A percentile compares a stretch with the other conserved stretches of the same genome.
Conservation (phyloP, 2,888 invertebrate genomes). For the Macropis europaea region DNA sequence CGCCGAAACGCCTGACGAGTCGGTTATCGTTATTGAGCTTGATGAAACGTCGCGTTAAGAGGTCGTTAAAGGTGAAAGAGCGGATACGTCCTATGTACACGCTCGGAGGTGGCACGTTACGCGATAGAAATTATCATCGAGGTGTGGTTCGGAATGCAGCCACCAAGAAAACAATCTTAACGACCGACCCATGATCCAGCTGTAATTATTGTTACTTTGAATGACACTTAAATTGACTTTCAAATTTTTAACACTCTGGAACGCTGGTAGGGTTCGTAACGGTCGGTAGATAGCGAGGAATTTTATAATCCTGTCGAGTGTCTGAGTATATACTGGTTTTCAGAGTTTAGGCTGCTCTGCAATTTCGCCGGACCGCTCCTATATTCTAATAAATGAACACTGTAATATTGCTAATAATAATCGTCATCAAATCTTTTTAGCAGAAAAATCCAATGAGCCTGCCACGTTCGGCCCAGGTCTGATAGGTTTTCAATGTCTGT, state of each 20-base stretch:
- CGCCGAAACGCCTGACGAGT: constrained; percentile 56
- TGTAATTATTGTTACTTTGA: constrained; percentile 28
- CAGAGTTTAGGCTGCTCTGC: no score
- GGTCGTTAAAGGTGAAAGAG: constrained; percentile 23
- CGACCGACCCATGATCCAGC: constrained; percentile 39
- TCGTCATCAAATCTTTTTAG: no score
- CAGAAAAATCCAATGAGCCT: no score
- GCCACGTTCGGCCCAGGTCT: no score
- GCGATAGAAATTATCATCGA: constrained; percentile 59
- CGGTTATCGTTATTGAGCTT: constrained; percentile 69
- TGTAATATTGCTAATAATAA: no score
- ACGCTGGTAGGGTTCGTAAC: no score
- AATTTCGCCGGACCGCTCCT: no score
- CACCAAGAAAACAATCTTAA: constrained; percentile 48
- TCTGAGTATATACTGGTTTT: no score
- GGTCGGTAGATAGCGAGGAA: no score
- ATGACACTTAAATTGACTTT: background rate
- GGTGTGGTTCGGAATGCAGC: constrained; percentile 71
- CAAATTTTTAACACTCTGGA: background rate
- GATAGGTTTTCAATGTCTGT: background rate
- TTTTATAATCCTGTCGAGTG: no score
- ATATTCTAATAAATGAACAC: no score
- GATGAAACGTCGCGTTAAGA: constrained; percentile 46
- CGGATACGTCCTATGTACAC: constrained; percentile 46
- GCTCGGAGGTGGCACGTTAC: constrained; percentile 47